Percentiles rank a stretch among this genome's conserved stretches.
These are phyloP conservation scores for Callimorpha dominula DNA, from an alignment of 2,888 invertebrate genomes.

Conservation along the genomic window DNA sequence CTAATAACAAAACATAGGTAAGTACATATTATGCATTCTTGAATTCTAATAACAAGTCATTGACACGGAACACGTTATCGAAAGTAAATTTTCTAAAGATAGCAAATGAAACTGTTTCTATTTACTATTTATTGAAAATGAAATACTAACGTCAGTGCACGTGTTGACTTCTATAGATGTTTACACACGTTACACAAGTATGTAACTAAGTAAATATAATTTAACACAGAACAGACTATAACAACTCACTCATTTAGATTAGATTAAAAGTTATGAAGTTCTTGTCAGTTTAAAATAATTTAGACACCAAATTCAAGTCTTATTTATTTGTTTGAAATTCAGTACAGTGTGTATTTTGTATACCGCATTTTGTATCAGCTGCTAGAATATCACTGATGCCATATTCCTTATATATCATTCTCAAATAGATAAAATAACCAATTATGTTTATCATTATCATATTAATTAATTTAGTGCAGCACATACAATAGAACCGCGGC, in stretches of 20 bases:
- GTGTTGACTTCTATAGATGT: constrained; percentile 34
- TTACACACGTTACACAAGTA: constrained; percentile 36
- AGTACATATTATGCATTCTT: not conserved
- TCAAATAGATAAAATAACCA: constrained; percentile 48
- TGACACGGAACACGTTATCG: not conserved
- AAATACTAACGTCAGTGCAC: constrained; percentile 36
- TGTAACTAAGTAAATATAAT: constrained; percentile 29
- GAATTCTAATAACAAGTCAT: not conserved
- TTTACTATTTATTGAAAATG: constrained; percentile 22
- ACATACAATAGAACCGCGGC: constrained; percentile 74
- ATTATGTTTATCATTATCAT: constrained; percentile 66
- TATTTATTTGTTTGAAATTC: constrained; percentile 17
- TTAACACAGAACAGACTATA: constrained; percentile 21
- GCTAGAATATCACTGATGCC: constrained; percentile 52
- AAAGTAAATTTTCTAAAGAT: constrained; percentile 11
- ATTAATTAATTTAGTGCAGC: constrained; percentile 71
- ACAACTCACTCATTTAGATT: not conserved
- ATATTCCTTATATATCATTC: constrained; percentile 12
- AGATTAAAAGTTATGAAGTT: not conserved
- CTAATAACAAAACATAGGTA: too few relatives aligned
- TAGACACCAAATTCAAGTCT: not conserved
- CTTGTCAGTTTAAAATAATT: not conserved
- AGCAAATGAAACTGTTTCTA: constrained; percentile 12
- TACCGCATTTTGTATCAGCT: constrained; percentile 31
- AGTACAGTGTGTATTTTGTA: constrained; percentile 24